Base-by-base conservation (phyloP, 2,888 invertebrate genomes). In the Dryocosmus kuriphilus region DNA sequence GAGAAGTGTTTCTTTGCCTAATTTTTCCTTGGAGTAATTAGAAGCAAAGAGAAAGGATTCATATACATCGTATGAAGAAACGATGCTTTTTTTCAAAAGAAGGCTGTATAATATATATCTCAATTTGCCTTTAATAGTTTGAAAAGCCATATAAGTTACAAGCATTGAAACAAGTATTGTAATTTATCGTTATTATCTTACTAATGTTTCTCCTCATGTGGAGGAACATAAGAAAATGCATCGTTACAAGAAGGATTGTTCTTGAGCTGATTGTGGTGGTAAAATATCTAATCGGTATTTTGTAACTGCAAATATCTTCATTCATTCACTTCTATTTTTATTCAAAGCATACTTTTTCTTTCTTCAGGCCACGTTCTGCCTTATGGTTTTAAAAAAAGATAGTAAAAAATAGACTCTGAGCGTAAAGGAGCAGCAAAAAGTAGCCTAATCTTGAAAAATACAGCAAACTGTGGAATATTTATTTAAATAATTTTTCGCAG, bases 131-230 rank as follows among this genome's bases (percentile, higher is more conserved):
- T 41, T 41, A 65, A 41, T 65, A 14, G 65, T 38, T 38, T 14
- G 24, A 65, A 14, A 24, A 65, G 41, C 65, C 24, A 67, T 41
- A 27, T 63, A 65, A 41, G 41, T 67, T 46, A 67, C 19, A 46
- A 46, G 46, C 67, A 27, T 46, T 46, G 19, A 19, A 46, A 67
- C 46, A 19, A 30, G 67, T 67, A 46, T 67, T 67, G 67, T 46
- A 67, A 67, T 67, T 67, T 67, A 67, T 46, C 41, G 38, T 41
- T 67, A 67, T 67, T 46, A 27, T 67, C 19, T 46, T 46, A 67
- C 41, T 46, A 41, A 67, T 67, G 19, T 55, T 55, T 55, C 55
- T 55, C 22, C 55, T 55, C 46, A 3, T 51, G 55, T 22, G 8
- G 9, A 22, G n/a, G 7, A 55, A 55, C 22, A 22, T 55, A 19